Evolutionary conservation across 2,888 invertebrate species (phyloP).

Genomic region (Cryptosula pallasiana): DNA sequence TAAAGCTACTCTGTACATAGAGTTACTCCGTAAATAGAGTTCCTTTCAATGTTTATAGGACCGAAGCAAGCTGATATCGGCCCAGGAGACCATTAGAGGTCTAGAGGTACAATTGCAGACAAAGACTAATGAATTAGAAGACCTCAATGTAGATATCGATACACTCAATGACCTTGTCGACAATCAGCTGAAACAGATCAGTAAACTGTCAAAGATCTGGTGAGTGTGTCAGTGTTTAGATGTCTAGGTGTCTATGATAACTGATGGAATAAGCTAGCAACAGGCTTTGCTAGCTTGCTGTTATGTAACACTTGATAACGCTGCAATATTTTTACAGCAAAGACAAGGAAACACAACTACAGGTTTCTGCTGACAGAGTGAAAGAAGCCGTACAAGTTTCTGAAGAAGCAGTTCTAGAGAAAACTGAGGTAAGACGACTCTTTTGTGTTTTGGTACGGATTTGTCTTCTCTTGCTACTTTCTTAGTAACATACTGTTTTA

Average conservation of each 20-base stretch:
- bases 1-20: not conserved
- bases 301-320: too few relatives aligned
- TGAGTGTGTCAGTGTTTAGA: too few relatives aligned
- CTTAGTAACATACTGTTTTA: too few relatives aligned
- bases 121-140: not conserved
- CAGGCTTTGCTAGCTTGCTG: too few relatives aligned
- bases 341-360: not conserved
- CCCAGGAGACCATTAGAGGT: not conserved
- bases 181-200: conserved; percentile 7
- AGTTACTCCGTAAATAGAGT: not conserved
- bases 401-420: conserved; percentile 46
- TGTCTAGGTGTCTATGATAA: too few relatives aligned
- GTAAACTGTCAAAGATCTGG: not conserved
- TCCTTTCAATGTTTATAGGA: not conserved
- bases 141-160: not conserved
- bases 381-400: conserved; percentile 47
- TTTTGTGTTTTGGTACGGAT: too few relatives aligned
- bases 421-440: conserved; percentile 40
- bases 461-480: too few relatives aligned
- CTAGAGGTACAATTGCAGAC: conserved; percentile 3
- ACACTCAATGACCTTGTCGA: conserved; percentile 12
- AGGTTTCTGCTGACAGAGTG: conserved; percentile 29
- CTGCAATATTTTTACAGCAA: conserved; percentile 4
- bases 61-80: not conserved
- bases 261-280: too few relatives aligned